Percentiles rank a stretch among this genome's conserved stretches.
Evolutionary conservation across 1,140 invertebrate species (phyloP).

Genomic region (Papilio aristodemus): DNA sequence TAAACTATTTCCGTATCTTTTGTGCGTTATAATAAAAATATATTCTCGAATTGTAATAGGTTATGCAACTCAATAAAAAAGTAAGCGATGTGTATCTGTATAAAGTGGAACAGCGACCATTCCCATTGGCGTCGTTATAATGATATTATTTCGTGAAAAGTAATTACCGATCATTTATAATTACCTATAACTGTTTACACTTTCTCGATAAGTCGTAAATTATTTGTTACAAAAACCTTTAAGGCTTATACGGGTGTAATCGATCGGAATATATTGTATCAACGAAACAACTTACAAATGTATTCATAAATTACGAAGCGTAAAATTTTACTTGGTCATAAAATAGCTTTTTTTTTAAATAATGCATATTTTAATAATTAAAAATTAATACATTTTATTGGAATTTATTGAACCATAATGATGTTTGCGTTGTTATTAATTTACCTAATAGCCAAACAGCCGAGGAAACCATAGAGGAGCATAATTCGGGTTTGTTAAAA

Average conservation of each 20-base stretch:
- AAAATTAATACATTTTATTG: not conserved
- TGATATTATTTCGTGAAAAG: conserved; percentile 4
- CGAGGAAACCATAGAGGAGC: not conserved
- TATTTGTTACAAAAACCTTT: conserved; percentile 10
- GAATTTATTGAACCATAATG: too few relatives aligned
- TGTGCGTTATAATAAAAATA: not conserved
- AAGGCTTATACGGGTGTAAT: not conserved
- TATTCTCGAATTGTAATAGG: not conserved
- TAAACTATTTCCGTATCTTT: not conserved
- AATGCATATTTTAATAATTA: not conserved
- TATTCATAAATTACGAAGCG: not conserved
- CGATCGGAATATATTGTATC: not conserved
- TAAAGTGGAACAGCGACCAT: not conserved
- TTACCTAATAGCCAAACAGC: not conserved
- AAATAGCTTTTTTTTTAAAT: not conserved
- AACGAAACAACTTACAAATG: not conserved
- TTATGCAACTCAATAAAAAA: conserved; percentile 3
- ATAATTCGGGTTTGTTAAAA: not conserved
- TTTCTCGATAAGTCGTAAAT: not conserved
- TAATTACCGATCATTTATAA: not conserved
- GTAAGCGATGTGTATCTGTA: not conserved
- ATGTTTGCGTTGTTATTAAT: not conserved
- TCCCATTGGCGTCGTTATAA: not conserved
- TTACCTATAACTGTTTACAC: conserved; percentile 2
- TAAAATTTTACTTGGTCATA: not conserved